Percentiles rank a stretch among this genome's conserved stretches.
Evolutionary conservation across 1,140 invertebrate species (phyloP).

Genomic region (Xylocopa sonorina): DNA sequence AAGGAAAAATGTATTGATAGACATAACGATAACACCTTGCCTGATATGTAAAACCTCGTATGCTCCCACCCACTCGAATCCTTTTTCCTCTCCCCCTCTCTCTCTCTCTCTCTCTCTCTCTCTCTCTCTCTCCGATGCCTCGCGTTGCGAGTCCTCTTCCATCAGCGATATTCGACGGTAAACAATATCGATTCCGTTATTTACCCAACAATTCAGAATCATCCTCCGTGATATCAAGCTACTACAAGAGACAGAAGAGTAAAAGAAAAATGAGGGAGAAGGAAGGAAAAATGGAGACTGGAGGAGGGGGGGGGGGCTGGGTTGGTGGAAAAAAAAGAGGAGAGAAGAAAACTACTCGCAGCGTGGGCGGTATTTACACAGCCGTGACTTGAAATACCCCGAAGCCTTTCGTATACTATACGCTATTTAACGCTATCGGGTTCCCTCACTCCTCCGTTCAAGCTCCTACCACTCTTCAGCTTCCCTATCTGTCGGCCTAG

Average conservation of each 20-base stretch:
- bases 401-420: slow-evolving; percentile 28
- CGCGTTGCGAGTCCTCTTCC: background rate
- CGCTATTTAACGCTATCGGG: slow-evolving; percentile 46
- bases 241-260: background rate
- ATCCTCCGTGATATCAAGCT: slow-evolving; percentile 17
- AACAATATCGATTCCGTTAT: slow-evolving; percentile 34
- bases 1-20: too few relatives aligned
- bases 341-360: background rate
- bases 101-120: too few relatives aligned
- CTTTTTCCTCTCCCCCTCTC: too few relatives aligned
- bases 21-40: background rate
- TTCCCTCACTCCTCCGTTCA: slow-evolving; percentile 25
- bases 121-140: background rate
- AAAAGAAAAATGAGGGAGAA: background rate
- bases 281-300: too few relatives aligned
- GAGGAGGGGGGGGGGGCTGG: too few relatives aligned
- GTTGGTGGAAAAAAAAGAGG: background rate
- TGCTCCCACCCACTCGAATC: background rate
- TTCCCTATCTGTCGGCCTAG: slow-evolving; percentile 55
- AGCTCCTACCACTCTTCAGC: slow-evolving; percentile 9
- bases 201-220: slow-evolving; percentile 31
- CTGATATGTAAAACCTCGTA: background rate
- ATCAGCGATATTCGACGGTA: slow-evolving; percentile 1
- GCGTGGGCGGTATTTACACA: slow-evolving; percentile 20
- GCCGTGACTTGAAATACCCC: slow-evolving; percentile 19